phyloP scores from a whole-genome alignment of 2,113 vertebrate species.

The Anthoscopus minutus region DNA sequence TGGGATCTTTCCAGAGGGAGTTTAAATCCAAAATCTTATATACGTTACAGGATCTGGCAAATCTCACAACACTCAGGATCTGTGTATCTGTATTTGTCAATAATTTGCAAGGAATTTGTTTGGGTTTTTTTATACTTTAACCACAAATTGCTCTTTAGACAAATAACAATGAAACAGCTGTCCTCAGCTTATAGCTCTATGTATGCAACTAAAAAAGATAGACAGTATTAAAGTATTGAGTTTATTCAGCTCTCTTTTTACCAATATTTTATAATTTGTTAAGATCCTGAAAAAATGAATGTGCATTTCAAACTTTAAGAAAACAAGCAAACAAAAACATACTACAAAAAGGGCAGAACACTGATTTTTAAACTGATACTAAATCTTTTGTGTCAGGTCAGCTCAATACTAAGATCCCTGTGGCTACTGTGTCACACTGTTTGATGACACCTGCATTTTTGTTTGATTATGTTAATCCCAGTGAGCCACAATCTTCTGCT shows the following conservation, averaged over 20 bases:
- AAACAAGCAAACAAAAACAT: not conserved
- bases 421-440: not conserved
- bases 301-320: not conserved
- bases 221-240: not conserved
- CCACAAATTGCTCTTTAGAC: not conserved
- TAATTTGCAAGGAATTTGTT: not conserved
- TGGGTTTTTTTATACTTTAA: not conserved
- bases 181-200: not conserved
- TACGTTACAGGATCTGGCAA: not conserved
- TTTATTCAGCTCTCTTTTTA: not conserved
- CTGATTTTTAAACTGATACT: not conserved
- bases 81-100: not conserved
- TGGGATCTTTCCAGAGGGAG: not conserved
- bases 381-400: not conserved
- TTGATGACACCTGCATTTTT: not conserved
- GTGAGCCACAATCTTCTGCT: not conserved
- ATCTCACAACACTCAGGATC: not conserved
- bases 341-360: not conserved
- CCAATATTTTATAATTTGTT: not conserved
- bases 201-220: not conserved
- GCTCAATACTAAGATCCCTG: not conserved
- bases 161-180: not conserved
- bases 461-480: not conserved
- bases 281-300: not conserved
- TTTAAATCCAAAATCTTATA: not conserved